Base-by-base conservation (phyloP, 2,888 invertebrate genomes). In the Lithosia quadra region DNA sequence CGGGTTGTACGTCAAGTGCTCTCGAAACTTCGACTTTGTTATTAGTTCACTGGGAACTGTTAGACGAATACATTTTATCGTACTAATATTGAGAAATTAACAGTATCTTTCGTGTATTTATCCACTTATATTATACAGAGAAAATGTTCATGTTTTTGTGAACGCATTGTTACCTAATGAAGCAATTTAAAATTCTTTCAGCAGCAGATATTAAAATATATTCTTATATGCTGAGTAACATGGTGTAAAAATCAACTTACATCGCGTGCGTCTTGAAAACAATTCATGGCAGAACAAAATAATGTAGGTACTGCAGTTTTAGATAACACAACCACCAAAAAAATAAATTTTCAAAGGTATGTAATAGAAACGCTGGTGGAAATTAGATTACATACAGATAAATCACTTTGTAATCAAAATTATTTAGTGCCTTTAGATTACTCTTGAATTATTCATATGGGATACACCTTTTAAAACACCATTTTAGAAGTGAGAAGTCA, bases 1-100 rank as follows among this genome's bases (percentile, higher is more conserved):
- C 43, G 28, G 36, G 28, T 60, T 39, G 39, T 56, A 43, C 61
- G 43, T 66, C 60, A 67, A 56, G 43, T 43, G 43, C 22, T 66
- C 28, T 24, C 36, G 36, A 34, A 60, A 66, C 53, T 66, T 66
- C 24, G 33, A 34, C 58, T 22, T 39, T 56, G 56, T 61, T 55
- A 67, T 62, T 62, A 67, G 33, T 62, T 43, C 61, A 21, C 39
- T 43, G 1, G 33, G 55, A 18, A 49, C 49, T 21, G 34, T 18
- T 34, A 21, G 33, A 18, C 3, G 24, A 34, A 55, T 10, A 57
- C 39, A 28, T 58, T n/a, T 21, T 58, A 43, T 21, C 43, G 11
- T 21, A 4, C 49, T 53, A 11, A 60, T n/a, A 49, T 43, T 33
- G n/a, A 5, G 1, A 43, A n/a, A 18, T 49, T 9, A 18, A 49